Evolutionary conservation across 1,140 invertebrate species (phyloP).

Genomic region (Helicoverpa zea): DNA sequence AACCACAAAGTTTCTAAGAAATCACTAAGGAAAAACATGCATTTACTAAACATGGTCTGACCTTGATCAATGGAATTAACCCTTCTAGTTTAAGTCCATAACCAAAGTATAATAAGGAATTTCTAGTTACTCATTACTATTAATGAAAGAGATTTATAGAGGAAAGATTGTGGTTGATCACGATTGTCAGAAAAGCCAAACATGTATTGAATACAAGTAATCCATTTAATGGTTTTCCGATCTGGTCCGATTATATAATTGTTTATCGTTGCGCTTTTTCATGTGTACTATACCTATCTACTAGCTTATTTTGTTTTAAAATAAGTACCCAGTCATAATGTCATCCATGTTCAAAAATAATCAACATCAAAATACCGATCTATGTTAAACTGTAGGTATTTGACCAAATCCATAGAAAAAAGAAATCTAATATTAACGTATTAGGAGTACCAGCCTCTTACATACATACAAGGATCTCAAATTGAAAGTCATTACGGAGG

Average conservation of each 20-base stretch:
- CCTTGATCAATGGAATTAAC: slow-evolving; percentile 8
- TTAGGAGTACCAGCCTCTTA: slow-evolving; percentile 17
- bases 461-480: slow-evolving; percentile 3
- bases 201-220: too few species aligned
- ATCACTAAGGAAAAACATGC: slow-evolving; percentile 11
- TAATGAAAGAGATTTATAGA: background rate
- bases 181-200: background rate
- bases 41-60: background rate
- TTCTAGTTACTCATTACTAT: background rate
- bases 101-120: slow-evolving; percentile 8
- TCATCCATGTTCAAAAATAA: too few species aligned
- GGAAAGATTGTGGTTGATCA: background rate
- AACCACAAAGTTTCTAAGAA: slow-evolving; percentile 29
- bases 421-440: slow-evolving; percentile 13
- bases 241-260: too few species aligned
- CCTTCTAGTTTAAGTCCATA: background rate
- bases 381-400: background rate
- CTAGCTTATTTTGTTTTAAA: too few species aligned
- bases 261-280: too few species aligned
- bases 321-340: too few species aligned
- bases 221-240: too few species aligned
- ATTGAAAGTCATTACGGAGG: slow-evolving; percentile 39
- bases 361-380: background rate
- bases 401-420: background rate
- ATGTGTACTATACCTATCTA: too few species aligned